Evolutionary conservation across 1,140 invertebrate species (phyloP).

Genomic region (Drosophila eugracilis): DNA sequence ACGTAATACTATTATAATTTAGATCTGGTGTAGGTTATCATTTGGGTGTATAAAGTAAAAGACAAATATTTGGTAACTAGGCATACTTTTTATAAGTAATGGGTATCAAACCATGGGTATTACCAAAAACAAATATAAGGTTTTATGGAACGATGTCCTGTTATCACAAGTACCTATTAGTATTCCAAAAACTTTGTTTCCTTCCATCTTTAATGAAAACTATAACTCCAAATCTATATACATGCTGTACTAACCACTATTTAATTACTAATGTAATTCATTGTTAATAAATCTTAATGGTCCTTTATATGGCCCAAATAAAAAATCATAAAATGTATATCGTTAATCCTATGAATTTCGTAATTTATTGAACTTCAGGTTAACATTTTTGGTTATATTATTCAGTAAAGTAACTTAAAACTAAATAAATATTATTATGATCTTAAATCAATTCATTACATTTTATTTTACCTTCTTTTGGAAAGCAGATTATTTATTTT

Average conservation of each 20-base stretch:
- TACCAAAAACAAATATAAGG: too few species aligned
- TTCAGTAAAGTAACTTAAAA: too few species aligned
- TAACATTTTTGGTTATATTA: not conserved
- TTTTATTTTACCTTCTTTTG: not conserved
- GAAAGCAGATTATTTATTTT: slow-evolving; percentile 3
- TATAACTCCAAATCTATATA: too few species aligned
- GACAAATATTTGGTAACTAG: not conserved
- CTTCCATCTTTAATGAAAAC: too few species aligned
- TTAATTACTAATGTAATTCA: too few species aligned
- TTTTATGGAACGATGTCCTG: not conserved
- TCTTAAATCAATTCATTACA: not conserved
- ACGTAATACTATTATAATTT: slow-evolving; percentile 25
- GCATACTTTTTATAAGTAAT: not conserved
- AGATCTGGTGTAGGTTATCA: not conserved
- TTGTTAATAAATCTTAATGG: not conserved
- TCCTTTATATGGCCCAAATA: too few species aligned
- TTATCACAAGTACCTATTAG: too few species aligned
- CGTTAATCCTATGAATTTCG: not conserved
- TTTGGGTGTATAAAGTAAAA: not conserved
- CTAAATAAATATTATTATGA: too few species aligned
- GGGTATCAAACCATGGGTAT: too few species aligned
- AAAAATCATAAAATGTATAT: too few species aligned
- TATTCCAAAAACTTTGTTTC: too few species aligned
- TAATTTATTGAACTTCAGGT: slow-evolving; percentile 13
- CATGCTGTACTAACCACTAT: too few species aligned